Evolutionary conservation across 2,797 vertebrate genomes (phyloP), one percentile per base, ranked within the genome.

Genomic region (Monodelphis domestica): DNA sequence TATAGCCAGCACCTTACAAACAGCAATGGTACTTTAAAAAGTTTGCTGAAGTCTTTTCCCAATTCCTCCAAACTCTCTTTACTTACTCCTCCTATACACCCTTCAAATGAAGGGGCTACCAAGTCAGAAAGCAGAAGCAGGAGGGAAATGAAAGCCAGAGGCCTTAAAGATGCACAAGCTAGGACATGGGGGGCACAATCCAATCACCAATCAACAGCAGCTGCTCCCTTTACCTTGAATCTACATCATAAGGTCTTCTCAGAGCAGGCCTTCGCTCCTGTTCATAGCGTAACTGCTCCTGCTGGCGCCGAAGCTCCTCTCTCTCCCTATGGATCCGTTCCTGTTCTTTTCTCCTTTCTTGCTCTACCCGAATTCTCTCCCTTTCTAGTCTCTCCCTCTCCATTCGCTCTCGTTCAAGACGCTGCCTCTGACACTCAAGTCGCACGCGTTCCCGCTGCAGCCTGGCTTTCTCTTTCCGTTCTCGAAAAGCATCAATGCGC

Each of bases 261-360:
- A 99, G 2, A 0, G 97, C 97, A 0, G 99, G 98, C 0, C 99
- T 98, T 0, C 99, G 98, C 0, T 99, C 99, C 95, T 99, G 99
- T 28, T 99, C 99, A 0, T 98, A 99, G 92, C 99, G 99, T 15
- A 99, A 97, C 97, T 99, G 99, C 26, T 99, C 99, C 95, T 99
- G 99, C 98, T 99, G 99, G 0, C 99, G 98, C 0, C 99, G 98
- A 95, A 99, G 98, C 97, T 99, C 99, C 0, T 99, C 99, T 0
- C 99, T 98, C 98, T 99, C 99, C 0, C 99, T 98, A 63, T 99
- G 99, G 98, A 99, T 99, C 30, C 99, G 98, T 54, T 99, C 99
- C 98, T 99, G 99, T 45, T 99, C 99, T 0, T 99, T 98, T 0
- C 99, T 97, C 54, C 99, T 98, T 70, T 99, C 99, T 0, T 99